Conservation (phyloP, 2,113 vertebrate species). For the Megaceryle maxima region DNA sequence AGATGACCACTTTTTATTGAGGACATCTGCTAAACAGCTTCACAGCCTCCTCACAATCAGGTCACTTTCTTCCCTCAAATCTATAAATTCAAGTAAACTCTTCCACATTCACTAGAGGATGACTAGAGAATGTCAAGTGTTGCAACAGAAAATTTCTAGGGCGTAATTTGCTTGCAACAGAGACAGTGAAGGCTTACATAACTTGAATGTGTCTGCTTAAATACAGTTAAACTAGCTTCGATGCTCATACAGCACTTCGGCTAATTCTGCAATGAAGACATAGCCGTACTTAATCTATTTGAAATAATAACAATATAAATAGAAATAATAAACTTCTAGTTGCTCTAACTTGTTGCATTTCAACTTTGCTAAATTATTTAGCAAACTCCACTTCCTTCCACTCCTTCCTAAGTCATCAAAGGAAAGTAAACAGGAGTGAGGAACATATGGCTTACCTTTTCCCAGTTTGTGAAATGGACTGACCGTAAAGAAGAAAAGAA, state of each 20-base stretch:
- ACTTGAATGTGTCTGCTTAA: background rate
- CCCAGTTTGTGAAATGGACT: background rate
- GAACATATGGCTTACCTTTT: background rate
- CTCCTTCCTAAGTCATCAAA: background rate
- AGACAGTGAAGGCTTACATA: background rate
- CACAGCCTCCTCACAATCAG: background rate
- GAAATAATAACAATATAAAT: background rate
- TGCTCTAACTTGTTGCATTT: background rate
- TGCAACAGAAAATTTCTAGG: background rate
- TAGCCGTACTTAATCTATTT: background rate
- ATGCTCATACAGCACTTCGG: background rate
- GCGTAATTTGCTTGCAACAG: background rate
- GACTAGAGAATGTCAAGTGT: background rate
- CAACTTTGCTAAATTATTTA: background rate
- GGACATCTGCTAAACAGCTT: background rate
- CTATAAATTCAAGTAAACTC: background rate
- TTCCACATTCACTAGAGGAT: background rate
- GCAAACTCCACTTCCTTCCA: background rate
- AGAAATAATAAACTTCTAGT: background rate
- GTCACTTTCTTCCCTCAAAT: background rate
- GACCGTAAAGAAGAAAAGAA: background rate
- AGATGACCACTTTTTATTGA: background rate
- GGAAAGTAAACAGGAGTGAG: background rate
- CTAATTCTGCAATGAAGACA: background rate
- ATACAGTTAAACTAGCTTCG: background rate